phyloP scores from a whole-genome alignment of 2,113 vertebrate genomes.

The Ceyx margarethae region DNA sequence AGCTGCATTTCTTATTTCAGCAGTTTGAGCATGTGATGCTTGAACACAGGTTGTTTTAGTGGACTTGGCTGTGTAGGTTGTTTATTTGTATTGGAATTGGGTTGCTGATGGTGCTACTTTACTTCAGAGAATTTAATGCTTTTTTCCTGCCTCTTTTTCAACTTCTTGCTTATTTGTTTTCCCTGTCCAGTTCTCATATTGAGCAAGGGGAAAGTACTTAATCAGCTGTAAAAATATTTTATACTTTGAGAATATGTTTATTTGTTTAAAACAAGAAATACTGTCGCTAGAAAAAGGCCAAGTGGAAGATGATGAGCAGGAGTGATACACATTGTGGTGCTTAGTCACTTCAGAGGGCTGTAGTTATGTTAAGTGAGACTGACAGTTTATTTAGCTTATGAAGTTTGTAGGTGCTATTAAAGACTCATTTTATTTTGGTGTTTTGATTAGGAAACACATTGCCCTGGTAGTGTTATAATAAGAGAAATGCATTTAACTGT shows the following conservation, averaged over 20 bases:
- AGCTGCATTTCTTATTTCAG: slow-evolving; percentile 45
- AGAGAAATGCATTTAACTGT: not conserved
- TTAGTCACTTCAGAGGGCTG: not conserved
- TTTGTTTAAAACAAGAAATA: slow-evolving; percentile 13
- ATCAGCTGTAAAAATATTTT: slow-evolving; percentile 45
- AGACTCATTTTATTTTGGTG: not conserved
- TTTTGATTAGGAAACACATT: not conserved
- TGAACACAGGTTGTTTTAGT: slow-evolving; percentile 48
- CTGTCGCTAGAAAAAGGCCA: not conserved
- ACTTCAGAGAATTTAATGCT: not conserved
- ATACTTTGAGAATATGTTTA: not conserved
- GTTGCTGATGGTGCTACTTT: not conserved
- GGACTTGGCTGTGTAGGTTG: slow-evolving; percentile 4
- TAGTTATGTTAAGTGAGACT: not conserved
- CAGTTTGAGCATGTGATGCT: slow-evolving; percentile 33
- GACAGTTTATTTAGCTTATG: not conserved
- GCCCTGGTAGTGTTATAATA: not conserved
- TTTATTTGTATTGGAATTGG: not conserved
- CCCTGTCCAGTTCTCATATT: not conserved
- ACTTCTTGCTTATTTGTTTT: slow-evolving; percentile 1
- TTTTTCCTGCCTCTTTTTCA: slow-evolving; percentile 25
- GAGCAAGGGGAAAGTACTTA: not conserved
- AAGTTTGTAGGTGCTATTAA: not conserved
- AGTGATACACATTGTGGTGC: not conserved
- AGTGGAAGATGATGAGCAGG: not conserved